Percentiles rank a stretch among this genome's conserved stretches.
phyloP scores from a whole-genome alignment of 2,888 invertebrate genomes.

The Diadegma fenestrale region DNA sequence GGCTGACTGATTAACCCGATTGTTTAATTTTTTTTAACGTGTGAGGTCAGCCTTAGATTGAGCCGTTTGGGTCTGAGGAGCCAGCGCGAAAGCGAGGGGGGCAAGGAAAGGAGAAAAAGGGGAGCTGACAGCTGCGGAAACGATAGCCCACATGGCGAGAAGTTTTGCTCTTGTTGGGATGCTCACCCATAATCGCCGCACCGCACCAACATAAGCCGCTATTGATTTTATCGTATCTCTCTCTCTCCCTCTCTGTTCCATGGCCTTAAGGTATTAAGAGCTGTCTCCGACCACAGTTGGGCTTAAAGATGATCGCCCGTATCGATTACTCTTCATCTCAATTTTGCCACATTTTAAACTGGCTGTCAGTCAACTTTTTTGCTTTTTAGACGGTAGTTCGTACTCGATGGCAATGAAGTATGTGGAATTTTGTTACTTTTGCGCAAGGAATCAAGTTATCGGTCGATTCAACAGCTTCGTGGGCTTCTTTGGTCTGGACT shows the following conservation, averaged over 20 bases:
- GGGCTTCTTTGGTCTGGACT: too few species aligned
- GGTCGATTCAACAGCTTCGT: not conserved
- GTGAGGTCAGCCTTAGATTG: constrained; percentile 71
- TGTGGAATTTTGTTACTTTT: not conserved
- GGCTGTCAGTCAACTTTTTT: not conserved
- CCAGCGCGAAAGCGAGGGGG: constrained; percentile 15
- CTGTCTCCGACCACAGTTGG: constrained; percentile 12
- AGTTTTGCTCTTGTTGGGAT: constrained; percentile 77
- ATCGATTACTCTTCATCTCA: constrained; percentile 24
- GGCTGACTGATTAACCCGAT: constrained; percentile 43
- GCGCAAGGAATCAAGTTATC: not conserved
- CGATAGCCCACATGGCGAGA: constrained; percentile 81
- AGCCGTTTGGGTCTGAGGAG: constrained; percentile 41
- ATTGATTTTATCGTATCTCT: constrained; percentile 80
- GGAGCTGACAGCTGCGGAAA: constrained; percentile 79
- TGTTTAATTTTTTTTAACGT: constrained; percentile 44
- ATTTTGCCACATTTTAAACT: constrained; percentile 5
- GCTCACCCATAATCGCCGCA: constrained; percentile 60
- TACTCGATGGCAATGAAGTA: not conserved
- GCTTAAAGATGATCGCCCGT: constrained; percentile 44
- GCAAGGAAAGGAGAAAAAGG: constrained; percentile 23
- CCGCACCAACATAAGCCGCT: constrained; percentile 56
- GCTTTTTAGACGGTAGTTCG: not conserved
- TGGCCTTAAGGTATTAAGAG: constrained; percentile 65
- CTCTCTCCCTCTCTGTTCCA: constrained; percentile 9